Evolutionary conservation across 2,113 vertebrate genomes (phyloP).

Genomic region (Orientallactaga bullata): DNA sequence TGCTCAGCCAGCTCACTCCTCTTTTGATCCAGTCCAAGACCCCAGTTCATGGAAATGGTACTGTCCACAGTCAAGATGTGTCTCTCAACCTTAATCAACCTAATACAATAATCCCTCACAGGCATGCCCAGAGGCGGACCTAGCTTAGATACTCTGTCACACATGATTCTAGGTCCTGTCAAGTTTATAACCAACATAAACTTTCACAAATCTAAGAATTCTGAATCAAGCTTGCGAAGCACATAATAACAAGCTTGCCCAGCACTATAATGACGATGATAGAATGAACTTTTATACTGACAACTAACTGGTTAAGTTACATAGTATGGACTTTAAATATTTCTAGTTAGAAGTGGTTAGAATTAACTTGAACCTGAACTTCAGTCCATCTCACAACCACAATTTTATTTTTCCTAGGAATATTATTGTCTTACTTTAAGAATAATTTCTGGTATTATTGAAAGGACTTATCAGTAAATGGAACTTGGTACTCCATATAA

Average conservation of each 20-base stretch:
- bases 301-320: not conserved
- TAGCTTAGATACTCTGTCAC: too few species aligned
- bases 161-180: too few species aligned
- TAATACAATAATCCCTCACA: too few species aligned
- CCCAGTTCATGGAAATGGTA: too few species aligned
- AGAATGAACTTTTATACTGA: not conserved
- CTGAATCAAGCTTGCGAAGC: constrained; percentile 10
- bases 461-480: constrained; percentile 23
- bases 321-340: too few species aligned
- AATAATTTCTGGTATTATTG: not conserved
- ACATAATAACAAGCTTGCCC: too few species aligned
- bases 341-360: not conserved
- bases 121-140: too few species aligned
- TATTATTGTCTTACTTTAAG: not conserved
- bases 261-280: not conserved
- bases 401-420: not conserved
- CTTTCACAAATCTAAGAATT: not conserved
- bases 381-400: not conserved
- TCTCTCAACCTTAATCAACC: too few species aligned
- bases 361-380: constrained; percentile 20
- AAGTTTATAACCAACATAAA: too few species aligned
- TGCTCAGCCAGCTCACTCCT: too few species aligned
- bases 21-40: too few species aligned
- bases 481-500: not conserved
- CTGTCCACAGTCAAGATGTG: too few species aligned